These are phyloP conservation scores for Morone saxatilis DNA, from an alignment of 2,113 vertebrate species.

Conservation along the genomic window DNA sequence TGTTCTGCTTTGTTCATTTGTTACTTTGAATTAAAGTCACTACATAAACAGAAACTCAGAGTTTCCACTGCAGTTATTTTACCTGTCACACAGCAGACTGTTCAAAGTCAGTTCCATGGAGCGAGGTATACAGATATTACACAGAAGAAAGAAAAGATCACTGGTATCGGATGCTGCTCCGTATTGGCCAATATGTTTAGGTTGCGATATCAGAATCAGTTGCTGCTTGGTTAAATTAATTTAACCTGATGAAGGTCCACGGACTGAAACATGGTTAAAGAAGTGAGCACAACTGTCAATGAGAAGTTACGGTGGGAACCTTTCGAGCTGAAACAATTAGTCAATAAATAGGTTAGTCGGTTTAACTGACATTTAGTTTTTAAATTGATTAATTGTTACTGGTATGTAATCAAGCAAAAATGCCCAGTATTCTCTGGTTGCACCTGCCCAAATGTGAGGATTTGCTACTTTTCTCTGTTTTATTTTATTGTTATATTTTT, in stretches of 20 bases:
- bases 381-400: neutral
- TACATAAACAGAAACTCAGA: neutral
- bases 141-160: neutral
- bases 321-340: too few relatives aligned
- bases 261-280: neutral
- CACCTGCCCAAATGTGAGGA: neutral
- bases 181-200: neutral
- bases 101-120: neutral
- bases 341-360: neutral
- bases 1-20: neutral
- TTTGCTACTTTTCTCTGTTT: neutral
- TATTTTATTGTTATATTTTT: neutral
- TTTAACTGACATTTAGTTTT: neutral
- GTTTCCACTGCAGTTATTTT: neutral
- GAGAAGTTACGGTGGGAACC: too few relatives aligned
- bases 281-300: too few relatives aligned
- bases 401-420: neutral
- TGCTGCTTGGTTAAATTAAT: neutral
- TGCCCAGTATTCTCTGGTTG: neutral
- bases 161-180: neutral
- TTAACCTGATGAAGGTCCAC: neutral
- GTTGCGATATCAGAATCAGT: neutral
- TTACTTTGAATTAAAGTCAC: neutral
- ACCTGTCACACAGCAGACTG: neutral
- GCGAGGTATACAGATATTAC: neutral